A percentile compares a stretch with the other conserved stretches of the same genome.
Evolutionary conservation across 2,113 vertebrate species (phyloP).

Genomic region (Petrocephalus microphthalmus): DNA sequence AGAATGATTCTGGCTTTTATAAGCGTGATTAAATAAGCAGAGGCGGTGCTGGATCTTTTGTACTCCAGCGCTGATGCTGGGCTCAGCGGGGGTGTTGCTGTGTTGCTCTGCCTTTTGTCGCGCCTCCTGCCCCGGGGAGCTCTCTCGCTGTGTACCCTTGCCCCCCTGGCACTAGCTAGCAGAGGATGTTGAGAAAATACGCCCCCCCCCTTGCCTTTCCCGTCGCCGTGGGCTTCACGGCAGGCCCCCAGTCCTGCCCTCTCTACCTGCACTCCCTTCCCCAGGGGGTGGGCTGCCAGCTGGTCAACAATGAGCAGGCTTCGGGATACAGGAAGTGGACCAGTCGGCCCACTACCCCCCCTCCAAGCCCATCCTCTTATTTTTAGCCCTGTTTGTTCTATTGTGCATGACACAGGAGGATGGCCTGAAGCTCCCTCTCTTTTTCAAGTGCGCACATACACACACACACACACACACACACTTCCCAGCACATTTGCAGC

Average conservation of each 20-base stretch:
- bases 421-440: background rate
- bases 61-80: background rate
- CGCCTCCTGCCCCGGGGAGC: background rate
- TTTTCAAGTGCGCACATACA: constrained; percentile 3
- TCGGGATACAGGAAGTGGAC: constrained; percentile 8
- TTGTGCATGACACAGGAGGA: constrained; percentile 1
- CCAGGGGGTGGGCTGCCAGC: background rate
- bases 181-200: background rate
- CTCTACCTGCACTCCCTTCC: background rate
- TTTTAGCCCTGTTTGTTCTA: constrained; percentile 26
- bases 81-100: background rate
- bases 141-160: background rate
- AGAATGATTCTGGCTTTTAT: background rate
- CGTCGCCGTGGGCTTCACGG: background rate
- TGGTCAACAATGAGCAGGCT: constrained; percentile 11
- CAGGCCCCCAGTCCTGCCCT: background rate
- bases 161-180: background rate
- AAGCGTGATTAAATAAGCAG: too few species aligned
- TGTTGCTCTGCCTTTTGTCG: background rate
- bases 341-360: background rate
- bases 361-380: background rate
- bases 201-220: background rate
- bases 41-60: background rate
- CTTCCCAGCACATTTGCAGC: background rate
- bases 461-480: background rate